A percentile compares a stretch with the other conserved stretches of the same genome.
phyloP scores from a whole-genome alignment of 2,888 invertebrate genomes.

The Ennomos quercinarius region DNA sequence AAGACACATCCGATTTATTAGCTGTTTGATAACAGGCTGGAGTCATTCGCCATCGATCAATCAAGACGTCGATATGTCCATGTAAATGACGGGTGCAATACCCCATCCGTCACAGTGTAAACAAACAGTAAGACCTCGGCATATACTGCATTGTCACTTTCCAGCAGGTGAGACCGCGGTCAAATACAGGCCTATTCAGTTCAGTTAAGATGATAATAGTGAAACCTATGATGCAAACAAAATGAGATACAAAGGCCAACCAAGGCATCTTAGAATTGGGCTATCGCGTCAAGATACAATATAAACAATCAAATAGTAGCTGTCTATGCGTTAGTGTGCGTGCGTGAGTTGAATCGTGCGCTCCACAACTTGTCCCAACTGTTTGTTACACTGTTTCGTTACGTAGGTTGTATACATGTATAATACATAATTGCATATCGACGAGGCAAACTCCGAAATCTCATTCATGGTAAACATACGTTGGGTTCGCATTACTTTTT shows the following conservation, averaged over 20 bases:
- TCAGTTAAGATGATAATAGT: no score
- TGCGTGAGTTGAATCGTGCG: slow-evolving; percentile 1
- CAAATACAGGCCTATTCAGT: no score
- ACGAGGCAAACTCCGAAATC: slow-evolving; percentile 19
- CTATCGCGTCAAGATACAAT: no score
- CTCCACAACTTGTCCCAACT: slow-evolving; percentile 8
- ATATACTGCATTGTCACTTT: no score
- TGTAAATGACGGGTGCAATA: slow-evolving; percentile 57
- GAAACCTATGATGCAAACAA: no score
- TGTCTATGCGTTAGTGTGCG: neutral
- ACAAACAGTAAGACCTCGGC: slow-evolving; percentile 12
- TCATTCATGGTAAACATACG: no score
- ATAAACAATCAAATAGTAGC: no score
- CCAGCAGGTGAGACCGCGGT: no score
- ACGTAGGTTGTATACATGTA: slow-evolving; percentile 14
- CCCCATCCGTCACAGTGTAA: slow-evolving; percentile 39
- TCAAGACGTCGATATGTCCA: slow-evolving; percentile 55
- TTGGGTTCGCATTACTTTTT: no score
- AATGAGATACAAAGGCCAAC: no score
- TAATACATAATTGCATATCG: slow-evolving; percentile 24
- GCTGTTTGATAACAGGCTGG: slow-evolving; percentile 55
- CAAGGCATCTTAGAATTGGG: no score
- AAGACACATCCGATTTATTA: slow-evolving; percentile 53
- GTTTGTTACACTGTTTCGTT: slow-evolving; percentile 13
- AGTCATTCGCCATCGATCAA: slow-evolving; percentile 59